Conservation (phyloP, 2,797 vertebrate genomes). For the Odontamblyopus rebecca region DNA sequence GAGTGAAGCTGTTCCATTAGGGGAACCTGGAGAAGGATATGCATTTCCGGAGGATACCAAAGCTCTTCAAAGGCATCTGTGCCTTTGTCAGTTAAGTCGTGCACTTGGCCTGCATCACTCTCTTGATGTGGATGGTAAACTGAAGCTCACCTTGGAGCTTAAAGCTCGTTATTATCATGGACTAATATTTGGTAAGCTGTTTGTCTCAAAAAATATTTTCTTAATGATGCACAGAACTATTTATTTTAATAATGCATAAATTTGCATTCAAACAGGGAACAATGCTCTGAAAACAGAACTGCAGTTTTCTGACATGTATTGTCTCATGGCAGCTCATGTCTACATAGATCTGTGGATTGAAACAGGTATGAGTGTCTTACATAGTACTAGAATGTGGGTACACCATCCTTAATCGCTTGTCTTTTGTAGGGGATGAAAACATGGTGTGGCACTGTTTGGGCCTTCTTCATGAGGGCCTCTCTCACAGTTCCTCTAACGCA, state of each 20-base stretch:
- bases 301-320: constrained; percentile 96
- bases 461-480: constrained; percentile 88
- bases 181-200: constrained; percentile 87
- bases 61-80: constrained; percentile 90
- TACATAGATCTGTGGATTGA: constrained; percentile 92
- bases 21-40: constrained; percentile 70
- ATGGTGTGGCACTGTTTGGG: constrained; percentile 88
- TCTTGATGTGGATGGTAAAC: constrained; percentile 81
- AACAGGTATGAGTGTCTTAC: constrained; percentile 71
- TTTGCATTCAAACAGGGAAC: constrained; percentile 72
- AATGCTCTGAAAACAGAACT: constrained; percentile 94
- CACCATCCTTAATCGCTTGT: background rate
- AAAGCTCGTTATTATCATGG: constrained; percentile 90
- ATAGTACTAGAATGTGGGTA: background rate
- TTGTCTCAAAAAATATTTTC: background rate
- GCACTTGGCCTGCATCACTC: constrained; percentile 87
- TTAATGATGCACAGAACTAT: background rate
- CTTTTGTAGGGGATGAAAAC: constrained; percentile 82
- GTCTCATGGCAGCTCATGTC: constrained; percentile 93
- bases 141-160: constrained; percentile 82
- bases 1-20: constrained; percentile 84
- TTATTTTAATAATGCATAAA: constrained; percentile 1
- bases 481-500: constrained; percentile 89
- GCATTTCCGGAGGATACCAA: constrained; percentile 85
- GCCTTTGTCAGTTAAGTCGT: constrained; percentile 88